phyloP scores from a whole-genome alignment of 2,888 invertebrate species.

The Eudasyphora cyanicolor region DNA sequence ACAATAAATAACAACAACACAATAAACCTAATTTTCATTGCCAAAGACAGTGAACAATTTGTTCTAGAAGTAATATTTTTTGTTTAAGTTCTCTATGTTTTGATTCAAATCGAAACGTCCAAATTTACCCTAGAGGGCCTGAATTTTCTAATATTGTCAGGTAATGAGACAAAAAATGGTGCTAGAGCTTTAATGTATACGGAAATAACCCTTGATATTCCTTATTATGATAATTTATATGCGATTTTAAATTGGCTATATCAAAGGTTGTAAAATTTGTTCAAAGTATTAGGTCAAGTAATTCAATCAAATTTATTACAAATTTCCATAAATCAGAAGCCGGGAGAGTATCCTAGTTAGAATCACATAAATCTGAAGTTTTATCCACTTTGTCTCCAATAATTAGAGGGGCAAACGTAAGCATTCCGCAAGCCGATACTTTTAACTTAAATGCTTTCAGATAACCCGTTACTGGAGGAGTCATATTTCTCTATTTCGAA shows the following conservation, averaged over 20 bases:
- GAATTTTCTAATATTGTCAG: constrained; percentile 35
- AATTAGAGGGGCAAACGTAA: constrained; percentile 13
- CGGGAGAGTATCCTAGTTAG: too few species aligned
- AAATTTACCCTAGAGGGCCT: constrained; percentile 49
- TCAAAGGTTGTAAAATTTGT: constrained; percentile 32
- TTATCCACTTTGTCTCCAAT: background rate
- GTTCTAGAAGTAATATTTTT: too few species aligned
- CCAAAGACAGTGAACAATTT: too few species aligned
- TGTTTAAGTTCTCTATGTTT: too few species aligned
- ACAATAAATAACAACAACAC: too few species aligned
- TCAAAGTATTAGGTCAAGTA: too few species aligned
- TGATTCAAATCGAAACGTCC: constrained; percentile 32
- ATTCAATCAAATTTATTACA: too few species aligned
- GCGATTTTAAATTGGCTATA: constrained; percentile 36
- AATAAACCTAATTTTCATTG: too few species aligned
- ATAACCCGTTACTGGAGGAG: constrained; percentile 26
- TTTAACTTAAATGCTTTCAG: constrained; percentile 46
- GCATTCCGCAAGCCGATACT: constrained; percentile 48
- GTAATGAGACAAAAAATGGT: constrained; percentile 49
- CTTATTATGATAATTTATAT: constrained; percentile 38
- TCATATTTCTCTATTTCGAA: constrained; percentile 49
- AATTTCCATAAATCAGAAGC: too few species aligned
- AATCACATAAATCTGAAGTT: constrained; percentile 17
- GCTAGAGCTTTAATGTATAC: constrained; percentile 44
- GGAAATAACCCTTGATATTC: constrained; percentile 39